Evolutionary conservation across 2,113 vertebrate genomes (phyloP).

Genomic region (Solea solea): DNA sequence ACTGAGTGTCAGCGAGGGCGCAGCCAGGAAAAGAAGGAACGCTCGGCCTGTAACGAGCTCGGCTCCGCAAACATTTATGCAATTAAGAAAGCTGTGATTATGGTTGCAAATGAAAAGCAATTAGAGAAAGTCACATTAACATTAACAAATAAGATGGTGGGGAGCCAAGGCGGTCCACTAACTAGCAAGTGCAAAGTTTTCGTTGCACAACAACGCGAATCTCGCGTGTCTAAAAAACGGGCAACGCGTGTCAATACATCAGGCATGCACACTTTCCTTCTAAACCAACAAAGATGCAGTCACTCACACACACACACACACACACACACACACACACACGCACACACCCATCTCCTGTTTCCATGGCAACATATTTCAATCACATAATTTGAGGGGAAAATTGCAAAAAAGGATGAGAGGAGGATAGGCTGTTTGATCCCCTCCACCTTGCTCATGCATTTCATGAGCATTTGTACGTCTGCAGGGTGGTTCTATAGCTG

Average conservation of each 20-base stretch:
- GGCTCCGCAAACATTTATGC: constrained; percentile 76
- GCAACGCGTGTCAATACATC: constrained; percentile 4
- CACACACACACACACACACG: constrained; percentile 1
- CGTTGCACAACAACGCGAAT: constrained; percentile 37
- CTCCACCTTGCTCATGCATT: constrained; percentile 34
- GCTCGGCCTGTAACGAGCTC: constrained; percentile 60
- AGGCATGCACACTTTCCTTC: background rate
- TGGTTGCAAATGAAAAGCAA: constrained; percentile 75
- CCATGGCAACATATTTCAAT: constrained; percentile 62
- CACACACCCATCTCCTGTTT: constrained; percentile 37
- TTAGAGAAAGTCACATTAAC: constrained; percentile 75
- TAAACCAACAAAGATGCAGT: constrained; percentile 27
- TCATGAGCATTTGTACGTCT: constrained; percentile 19
- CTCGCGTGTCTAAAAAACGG: background rate
- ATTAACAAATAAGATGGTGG: constrained; percentile 70
- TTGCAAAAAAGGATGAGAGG: constrained; percentile 33
- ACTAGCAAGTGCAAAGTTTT: constrained; percentile 30
- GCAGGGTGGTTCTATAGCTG: constrained; percentile 14
- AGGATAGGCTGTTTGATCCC: constrained; percentile 52
- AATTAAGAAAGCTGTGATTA: constrained; percentile 79
- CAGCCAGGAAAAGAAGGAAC: constrained; percentile 60
- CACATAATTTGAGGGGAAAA: constrained; percentile 48
- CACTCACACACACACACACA: background rate
- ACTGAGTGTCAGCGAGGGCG: constrained; percentile 25
- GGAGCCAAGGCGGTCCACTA: constrained; percentile 42